A percentile compares a stretch with the other conserved stretches of the same genome.
Evolutionary conservation across 2,113 vertebrate genomes (phyloP).

Genomic region (Oxyruncus cristatus): DNA sequence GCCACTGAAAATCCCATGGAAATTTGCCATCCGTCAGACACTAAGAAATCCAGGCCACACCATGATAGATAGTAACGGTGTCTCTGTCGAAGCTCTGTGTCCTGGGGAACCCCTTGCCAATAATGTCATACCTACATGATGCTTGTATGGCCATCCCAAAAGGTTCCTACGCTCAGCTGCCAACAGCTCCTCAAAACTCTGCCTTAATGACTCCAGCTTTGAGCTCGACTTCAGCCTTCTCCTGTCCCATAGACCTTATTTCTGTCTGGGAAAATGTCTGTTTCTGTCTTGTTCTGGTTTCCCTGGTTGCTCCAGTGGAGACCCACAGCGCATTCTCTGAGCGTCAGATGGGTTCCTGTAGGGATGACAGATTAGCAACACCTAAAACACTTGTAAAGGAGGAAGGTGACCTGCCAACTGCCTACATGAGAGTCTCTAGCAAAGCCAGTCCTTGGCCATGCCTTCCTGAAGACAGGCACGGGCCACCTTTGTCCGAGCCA

Average conservation of each 20-base stretch:
- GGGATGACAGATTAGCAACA: neutral
- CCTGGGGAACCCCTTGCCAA: neutral
- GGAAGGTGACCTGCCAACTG: neutral
- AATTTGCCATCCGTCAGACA: neutral
- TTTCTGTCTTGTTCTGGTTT: neutral
- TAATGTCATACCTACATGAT: fast-evolving
- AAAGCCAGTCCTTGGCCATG: neutral
- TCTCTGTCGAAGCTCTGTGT: neutral
- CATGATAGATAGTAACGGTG: too few relatives aligned
- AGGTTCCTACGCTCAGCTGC: neutral
- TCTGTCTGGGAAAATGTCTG: neutral
- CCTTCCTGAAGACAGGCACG: neutral
- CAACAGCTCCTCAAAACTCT: neutral
- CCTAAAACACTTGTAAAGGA: neutral
- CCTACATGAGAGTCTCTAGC: neutral
- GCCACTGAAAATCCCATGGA: neutral
- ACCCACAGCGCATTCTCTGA: neutral
- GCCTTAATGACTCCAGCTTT: neutral
- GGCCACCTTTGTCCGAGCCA: neutral
- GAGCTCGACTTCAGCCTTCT: neutral
- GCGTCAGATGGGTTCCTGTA: neutral
- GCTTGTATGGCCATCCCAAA: neutral
- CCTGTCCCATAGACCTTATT: neutral
- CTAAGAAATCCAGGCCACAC: neutral
- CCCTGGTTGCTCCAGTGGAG: neutral